Evolutionary conservation across 2,797 vertebrate species (phyloP).

Genomic region (Catamblyrhynchus diadema): DNA sequence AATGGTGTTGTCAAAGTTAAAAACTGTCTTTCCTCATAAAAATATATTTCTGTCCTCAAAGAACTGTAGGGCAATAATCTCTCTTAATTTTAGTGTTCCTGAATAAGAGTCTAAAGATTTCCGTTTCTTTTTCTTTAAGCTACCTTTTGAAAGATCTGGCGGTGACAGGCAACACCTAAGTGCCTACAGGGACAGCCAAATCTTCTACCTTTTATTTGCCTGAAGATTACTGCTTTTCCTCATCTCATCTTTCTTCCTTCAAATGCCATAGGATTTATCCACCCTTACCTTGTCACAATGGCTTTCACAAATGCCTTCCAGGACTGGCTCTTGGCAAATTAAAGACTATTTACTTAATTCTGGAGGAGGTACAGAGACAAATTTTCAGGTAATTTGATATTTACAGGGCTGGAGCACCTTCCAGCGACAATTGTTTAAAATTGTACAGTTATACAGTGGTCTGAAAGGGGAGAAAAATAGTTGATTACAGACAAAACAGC

Average conservation of each 20-base stretch:
- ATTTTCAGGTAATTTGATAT: not conserved
- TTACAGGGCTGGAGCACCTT: slow-evolving; percentile 3
- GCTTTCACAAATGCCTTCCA: not conserved
- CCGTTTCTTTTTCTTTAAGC: not conserved
- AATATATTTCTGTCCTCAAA: not conserved
- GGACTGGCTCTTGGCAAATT: not conserved
- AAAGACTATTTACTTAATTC: slow-evolving; percentile 11
- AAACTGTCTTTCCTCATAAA: not conserved
- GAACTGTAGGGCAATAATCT: not conserved
- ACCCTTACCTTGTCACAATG: not conserved
- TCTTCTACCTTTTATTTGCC: not conserved
- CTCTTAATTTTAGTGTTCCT: not conserved
- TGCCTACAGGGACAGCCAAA: not conserved
- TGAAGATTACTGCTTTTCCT: slow-evolving; percentile 2
- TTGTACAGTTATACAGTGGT: not conserved
- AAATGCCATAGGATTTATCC: not conserved
- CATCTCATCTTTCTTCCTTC: not conserved
- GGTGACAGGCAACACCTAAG: not conserved
- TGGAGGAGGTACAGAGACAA: not conserved
- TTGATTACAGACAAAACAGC: not conserved
- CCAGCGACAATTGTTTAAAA: not conserved
- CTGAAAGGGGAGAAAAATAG: not conserved
- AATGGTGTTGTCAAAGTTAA: not conserved
- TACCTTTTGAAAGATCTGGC: not conserved
- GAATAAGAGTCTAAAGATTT: not conserved